phyloP scores from a whole-genome alignment of 2,113 vertebrate genomes.

The Neodontobutis hainanensis region DNA sequence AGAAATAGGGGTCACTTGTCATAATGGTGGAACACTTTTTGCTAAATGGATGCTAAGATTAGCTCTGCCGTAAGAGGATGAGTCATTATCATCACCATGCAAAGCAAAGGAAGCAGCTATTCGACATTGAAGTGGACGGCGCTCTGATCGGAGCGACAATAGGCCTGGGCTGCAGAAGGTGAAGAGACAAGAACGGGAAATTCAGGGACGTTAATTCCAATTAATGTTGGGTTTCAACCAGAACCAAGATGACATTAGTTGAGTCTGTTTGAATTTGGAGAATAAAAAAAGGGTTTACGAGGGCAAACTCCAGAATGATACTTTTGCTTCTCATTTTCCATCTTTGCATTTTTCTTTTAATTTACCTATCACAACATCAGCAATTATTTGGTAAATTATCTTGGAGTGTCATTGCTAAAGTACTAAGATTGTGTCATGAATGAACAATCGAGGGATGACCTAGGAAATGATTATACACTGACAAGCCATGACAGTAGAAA shows the following conservation, averaged over 20 bases:
- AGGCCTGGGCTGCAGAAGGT: conserved; percentile 21
- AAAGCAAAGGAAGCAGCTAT: conserved; percentile 52
- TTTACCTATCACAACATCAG: no score
- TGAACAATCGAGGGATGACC: no score
- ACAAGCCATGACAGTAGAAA: no score
- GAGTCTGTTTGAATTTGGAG: neutral
- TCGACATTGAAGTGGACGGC: conserved; percentile 54
- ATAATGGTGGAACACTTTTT: conserved; percentile 63
- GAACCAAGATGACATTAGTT: neutral
- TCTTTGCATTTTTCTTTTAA: no score
- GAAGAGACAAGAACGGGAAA: conserved; percentile 40
- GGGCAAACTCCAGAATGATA: neutral
- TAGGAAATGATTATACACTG: no score
- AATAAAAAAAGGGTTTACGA: neutral
- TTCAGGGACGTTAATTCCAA: conserved; percentile 33
- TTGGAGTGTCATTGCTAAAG: no score
- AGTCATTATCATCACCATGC: conserved; percentile 61
- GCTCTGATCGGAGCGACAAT: conserved; percentile 49
- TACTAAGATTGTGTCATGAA: no score
- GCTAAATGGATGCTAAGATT: conserved; percentile 72
- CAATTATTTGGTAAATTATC: no score
- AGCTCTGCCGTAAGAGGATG: conserved; percentile 58
- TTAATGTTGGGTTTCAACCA: conserved; percentile 5
- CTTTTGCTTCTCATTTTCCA: no score
- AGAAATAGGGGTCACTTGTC: conserved; percentile 69